Base-by-base conservation (phyloP, 2,113 vertebrate species). In the Heterotilapia buettikoferi region DNA sequence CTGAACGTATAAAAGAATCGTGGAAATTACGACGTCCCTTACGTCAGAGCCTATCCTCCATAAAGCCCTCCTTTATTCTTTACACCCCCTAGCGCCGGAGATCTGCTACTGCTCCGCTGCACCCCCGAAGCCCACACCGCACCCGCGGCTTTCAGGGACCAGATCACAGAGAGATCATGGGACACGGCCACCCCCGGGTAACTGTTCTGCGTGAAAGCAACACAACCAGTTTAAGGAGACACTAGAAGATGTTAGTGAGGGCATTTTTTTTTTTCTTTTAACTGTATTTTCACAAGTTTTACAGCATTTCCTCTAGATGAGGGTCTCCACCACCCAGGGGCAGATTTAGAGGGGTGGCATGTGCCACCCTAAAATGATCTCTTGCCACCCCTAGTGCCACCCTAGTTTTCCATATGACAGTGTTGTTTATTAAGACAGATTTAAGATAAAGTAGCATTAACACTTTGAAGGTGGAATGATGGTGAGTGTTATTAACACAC, bases 71-170 rank as follows among this genome's bases (percentile, higher is more conserved):
- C 19, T 16, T 16, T 45, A 9, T 14, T 19, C 38, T 71, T 24
- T 71, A 71, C 66, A 16, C 86, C 61, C 73, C 47, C 92, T 84
- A 52, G 63, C 29, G 90, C 66, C 9, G 1, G 9, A 56, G 1
- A 0, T n/a, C 6, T 47, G 38, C 5, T 7, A 73, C 79, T 63
- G 2, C 79, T 1, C 0, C 26, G 10, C 4, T 6, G 6, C 6
- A 14, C 19, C 26, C 11, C 38, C 5, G 26, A 56, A 26, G 0
- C 68, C 38, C 24, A 7, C 36, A 29, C 38, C 5, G 26, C 45
- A 24, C 45, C 57, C 12, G 26, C 3, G 31, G 8, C 21, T 81
- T 9, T 10, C 4, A 59, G 21, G 36, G 21, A 29, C 36, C n/a
- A 26, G 9, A 50, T 78, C 43, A 78, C 73, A 31, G 10, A 31